Evolutionary conservation across 2,797 vertebrate species (phyloP), one percentile per base, ranked within the genome.

Genomic region (Helicolenus hilgendorfi): DNA sequence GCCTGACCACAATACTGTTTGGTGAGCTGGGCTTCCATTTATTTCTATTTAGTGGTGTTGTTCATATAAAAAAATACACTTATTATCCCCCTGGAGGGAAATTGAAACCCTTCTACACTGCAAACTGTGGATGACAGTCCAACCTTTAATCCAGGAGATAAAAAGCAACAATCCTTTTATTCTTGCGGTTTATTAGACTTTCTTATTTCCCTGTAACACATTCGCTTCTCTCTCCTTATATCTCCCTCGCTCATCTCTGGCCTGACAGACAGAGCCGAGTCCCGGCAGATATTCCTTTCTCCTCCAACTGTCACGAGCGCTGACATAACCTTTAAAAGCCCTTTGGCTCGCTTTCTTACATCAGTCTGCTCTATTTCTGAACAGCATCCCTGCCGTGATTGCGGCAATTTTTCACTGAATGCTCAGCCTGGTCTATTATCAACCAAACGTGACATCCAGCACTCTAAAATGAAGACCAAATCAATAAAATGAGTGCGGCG

Each of bases 291-390:
- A 71, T 79, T 82, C 75, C 72, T 75, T 91, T 91, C 85, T 91
- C 85, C 88, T 83, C 71, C 63, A 27, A 85, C 90, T 88, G 94
- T 90, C 95, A 92, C 69, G 86, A 84, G 81, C 11, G 35, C 79
- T 91, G 91, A 88, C 84, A 85, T 93, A 95, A 95, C 96, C 95
- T 96, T 95, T 93, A 90, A 90, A 89, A 88, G 83, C 87, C 87
- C 81, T 81, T 90, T 81, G 80, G 88, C 82, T 89, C 11, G 7
- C 4, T 87, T 87, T 90, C 79, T 87, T 75, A 53, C 27, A 83
- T 86, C 71, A 65, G 53, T 75, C 81, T 59, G 67, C 70, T 91
- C 83, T 75, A 64, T 91, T 92, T 91, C 63, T 27, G 53, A 81
- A 59, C 33, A 71, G 62, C 72, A 36, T 20, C 26, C 22, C 56